Conservation (phyloP, 1,140 invertebrate species). For the Conopomorpha cramerella region DNA sequence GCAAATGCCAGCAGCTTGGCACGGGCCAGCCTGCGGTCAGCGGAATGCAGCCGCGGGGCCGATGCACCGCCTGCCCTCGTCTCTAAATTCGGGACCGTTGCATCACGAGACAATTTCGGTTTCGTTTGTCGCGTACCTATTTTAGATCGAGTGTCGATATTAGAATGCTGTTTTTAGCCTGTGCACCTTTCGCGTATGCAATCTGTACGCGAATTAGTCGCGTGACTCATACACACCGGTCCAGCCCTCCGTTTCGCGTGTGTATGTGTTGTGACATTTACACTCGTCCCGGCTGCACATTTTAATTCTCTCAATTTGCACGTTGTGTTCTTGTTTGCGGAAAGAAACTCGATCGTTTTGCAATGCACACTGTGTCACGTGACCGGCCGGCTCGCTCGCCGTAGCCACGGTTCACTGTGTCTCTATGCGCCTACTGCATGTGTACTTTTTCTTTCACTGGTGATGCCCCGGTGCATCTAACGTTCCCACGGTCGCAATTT, state of each 20-base stretch:
- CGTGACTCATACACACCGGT: too few relatives aligned
- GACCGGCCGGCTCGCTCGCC: slow-evolving; percentile 24
- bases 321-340: slow-evolving; percentile 54
- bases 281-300: too few relatives aligned
- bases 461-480: slow-evolving; percentile 4
- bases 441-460: slow-evolving; percentile 6
- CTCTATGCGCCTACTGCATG: slow-evolving; percentile 1
- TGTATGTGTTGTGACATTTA: too few relatives aligned
- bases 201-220: too few relatives aligned
- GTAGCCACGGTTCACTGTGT: background rate
- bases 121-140: slow-evolving; percentile 52
- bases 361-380: slow-evolving; percentile 27
- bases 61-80: slow-evolving; percentile 40
- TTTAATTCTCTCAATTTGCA: too few relatives aligned
- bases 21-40: slow-evolving; percentile 23
- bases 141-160: slow-evolving; percentile 53
- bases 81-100: slow-evolving; percentile 51
- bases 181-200: too few relatives aligned
- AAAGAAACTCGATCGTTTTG: slow-evolving; percentile 49
- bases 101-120: slow-evolving; percentile 54
- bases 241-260: too few relatives aligned
- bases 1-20: slow-evolving; percentile 56
- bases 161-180: slow-evolving; percentile 42
- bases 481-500: slow-evolving; percentile 5
- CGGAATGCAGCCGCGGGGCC: slow-evolving; percentile 33